Base-by-base conservation (phyloP, 1,140 invertebrate genomes). In the Cydia pomonella region DNA sequence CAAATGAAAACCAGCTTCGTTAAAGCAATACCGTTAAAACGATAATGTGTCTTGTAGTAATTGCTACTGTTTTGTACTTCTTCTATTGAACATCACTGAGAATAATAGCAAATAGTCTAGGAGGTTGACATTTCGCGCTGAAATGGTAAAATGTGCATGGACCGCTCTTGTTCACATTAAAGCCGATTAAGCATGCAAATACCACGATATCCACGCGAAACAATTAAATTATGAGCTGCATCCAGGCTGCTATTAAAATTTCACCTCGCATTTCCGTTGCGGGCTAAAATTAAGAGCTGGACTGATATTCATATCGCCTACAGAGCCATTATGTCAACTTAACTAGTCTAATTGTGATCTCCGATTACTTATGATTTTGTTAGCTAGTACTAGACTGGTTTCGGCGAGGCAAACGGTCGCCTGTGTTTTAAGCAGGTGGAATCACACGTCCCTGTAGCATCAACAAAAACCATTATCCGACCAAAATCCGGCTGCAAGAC, bases 401-500 rank as follows among this genome's bases (percentile, higher is more conserved):
- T 50, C 1, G 6, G 0, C n/a, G 47, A 50, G 6, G 16, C 50
- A 53, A n/a, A 18, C 4, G n/a, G 7, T 59, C 21, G 10, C 10
- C 53, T 23, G 21, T 10, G 21, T 7, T 53, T 53, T 53, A 53
- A 53, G 50, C 50, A 12, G n/a, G 16, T 23, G 53, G 18, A 59
- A 59, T 59, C 18, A 5, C 53, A 59, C n/a, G n/a, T 21, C 53
- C 53, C 53, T 59, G 53, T 23, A 33, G n/a, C 33, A 33, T 38
- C 29, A 69, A 69, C 25, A 64, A 64, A 64, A 64, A 64, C 64
- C 27, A 33, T 33, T 38, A 69, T 59, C 21, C 16, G 29, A 69
- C 27, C 29, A 18, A 83, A 89, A 88, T 86, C 85, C 80, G 80
- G 79, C 84, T 80, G 44, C 76, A 80, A 77, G 82, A 89, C 90